Base-by-base conservation (phyloP, 2,113 vertebrate species). In the Crocuta crocuta region DNA sequence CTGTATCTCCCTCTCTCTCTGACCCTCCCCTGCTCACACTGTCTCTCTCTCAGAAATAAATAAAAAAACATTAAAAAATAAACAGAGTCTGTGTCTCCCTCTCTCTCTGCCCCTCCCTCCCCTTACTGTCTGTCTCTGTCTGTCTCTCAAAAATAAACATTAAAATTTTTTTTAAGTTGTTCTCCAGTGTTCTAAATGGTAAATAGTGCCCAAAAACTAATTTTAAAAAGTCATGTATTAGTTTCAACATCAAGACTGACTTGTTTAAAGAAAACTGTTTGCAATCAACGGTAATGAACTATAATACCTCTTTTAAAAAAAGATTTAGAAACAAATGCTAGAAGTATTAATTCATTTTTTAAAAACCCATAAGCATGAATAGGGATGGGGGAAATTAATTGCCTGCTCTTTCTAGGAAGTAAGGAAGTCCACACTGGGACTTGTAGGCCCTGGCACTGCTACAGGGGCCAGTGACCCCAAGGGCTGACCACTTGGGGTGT, bases 161-260 rank as follows among this genome's bases (percentile, higher is more conserved):
- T 53, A 55, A 55, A 55, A 16, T 50, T 50, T 50, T 50, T 50
- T 12, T 12, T 39, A 39, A 39, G 10, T 50, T 3, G 82, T 74
- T 94, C 65, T 88, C 61, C 58, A 7, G 81, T 96, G 70, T 97
- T 84, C 45, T 66, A 91, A 95, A 84, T 33, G 94, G n/a, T 90
- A 95, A 83, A 79, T 33, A 66, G 13, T 94, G 76, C 43, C 81
- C 10, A 12, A 33, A 95, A 95, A 65, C 73, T 95, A 87, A 79
- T 26, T 39, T 39, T 73, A 58, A 71, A n/a, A 73, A 73, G 24
- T 12, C 1, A 26, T n/a, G 24, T 31, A 63, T 82, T 58, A 35
- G 3, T 84, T 95, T 97, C 82, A 93, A 61, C 19, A 7, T 76
- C 70, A 76, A 19, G 17, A 39, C 28, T 15, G 39, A 81, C 12